Conservation (phyloP, 2,888 invertebrate genomes). For the Deilephila porcellus region DNA sequence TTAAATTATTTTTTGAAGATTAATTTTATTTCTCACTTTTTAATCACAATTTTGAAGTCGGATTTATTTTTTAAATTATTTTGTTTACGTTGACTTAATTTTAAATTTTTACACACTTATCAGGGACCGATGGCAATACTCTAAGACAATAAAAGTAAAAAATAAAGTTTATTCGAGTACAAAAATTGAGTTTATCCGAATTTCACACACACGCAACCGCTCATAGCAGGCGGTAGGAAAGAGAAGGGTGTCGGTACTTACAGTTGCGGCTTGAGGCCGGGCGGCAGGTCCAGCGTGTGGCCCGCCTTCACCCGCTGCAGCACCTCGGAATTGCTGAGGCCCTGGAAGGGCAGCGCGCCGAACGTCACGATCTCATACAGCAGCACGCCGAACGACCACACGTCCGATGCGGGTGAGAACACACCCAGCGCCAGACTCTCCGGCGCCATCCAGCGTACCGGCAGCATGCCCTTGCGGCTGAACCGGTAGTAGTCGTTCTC, state of each 20-base stretch:
- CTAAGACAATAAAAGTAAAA: too few species aligned
- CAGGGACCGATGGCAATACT: too few species aligned
- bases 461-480: constrained; percentile 93
- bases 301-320: constrained; percentile 91
- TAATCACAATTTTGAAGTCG: too few species aligned
- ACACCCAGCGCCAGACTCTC: constrained; percentile 93
- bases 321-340: constrained; percentile 93
- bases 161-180: too few species aligned
- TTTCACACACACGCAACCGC: too few species aligned
- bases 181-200: too few species aligned
- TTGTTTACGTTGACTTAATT: too few species aligned
- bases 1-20: too few species aligned
- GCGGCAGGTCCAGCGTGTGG: constrained; percentile 89
- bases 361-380: constrained; percentile 95
- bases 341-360: constrained; percentile 96
- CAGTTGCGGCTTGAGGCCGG: constrained; percentile 91
- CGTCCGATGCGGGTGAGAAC: constrained; percentile 94
- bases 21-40: too few species aligned
- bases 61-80: too few species aligned
- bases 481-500: constrained; percentile 96
- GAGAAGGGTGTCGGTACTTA: constrained; percentile 80
- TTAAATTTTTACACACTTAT: too few species aligned
- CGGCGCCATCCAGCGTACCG: constrained; percentile 97
- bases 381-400: constrained; percentile 95
- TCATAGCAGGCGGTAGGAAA: not conserved